Evolutionary conservation across 1,140 invertebrate genomes (phyloP), one percentile per base, ranked within the genome.

Genomic region (Ectropis grisescens): DNA sequence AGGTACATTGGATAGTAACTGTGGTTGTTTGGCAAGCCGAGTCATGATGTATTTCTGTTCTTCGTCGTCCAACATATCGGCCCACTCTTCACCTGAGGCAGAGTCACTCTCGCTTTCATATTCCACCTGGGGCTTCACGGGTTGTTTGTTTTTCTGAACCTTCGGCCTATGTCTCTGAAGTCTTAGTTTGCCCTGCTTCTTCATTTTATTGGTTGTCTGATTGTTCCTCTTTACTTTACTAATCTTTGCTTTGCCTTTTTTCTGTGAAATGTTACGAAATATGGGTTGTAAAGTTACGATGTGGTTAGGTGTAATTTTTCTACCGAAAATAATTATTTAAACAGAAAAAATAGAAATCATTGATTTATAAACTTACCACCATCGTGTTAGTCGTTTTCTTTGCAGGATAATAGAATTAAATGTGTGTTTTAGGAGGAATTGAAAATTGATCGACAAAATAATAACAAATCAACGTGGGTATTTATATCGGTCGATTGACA

Each of bases 151-250:
- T 50, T 82, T 60, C 53, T 84, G 70, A 11, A 82, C 65, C 35
- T 82, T 83, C 5, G 36, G 40, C 31, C 39, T 62, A 30, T 84
- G 76, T 29, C 79, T 64, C 44, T 85, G 81, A 2, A 70, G 52
- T 59, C 86, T 88, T 11, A 88, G 56, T 52, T 86, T 87, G 1
- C 87, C 87, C 62, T 86, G 84, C 37, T 85, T 86, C 11, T 80
- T 72, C 51, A 88, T 81, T 57, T 87, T 88, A 30, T 84, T 88
- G 32, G 83, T 84, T 4, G 82, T 88, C 33, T 87, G 87, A 61
- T 89, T 89, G 31, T 83, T 87, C 29, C 84, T 82, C 54, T 90
- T 90, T 9, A 84, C 55, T 66, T 85, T 86, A 47, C 85, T 88
- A 11, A 88, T 83, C 58, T 87, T 87, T 11, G 53, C 36, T 56